Evolutionary conservation across 1,140 invertebrate genomes (phyloP), one percentile per base, ranked within the genome.

Genomic region (Kradibia gibbosae): DNA sequence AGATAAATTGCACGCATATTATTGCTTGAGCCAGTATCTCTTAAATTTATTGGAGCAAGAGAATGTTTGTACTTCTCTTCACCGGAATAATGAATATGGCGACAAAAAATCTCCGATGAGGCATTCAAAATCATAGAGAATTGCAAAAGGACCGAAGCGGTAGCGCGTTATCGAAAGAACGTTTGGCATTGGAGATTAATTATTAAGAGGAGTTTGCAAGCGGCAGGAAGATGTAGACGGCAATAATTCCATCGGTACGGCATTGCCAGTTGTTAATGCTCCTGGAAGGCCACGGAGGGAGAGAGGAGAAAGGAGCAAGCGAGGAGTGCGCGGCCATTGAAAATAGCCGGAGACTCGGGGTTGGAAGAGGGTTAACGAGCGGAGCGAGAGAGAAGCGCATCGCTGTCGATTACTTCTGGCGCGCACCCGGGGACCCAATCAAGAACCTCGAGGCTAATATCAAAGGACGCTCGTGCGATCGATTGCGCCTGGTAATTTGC

Each of bases 351-450:
- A 1, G 34, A 13, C 2, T 17, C 1, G n/a, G 60, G 62, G 28
- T 70, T 57, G 77, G 42, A 45, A 60, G 60, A 60, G 78, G 78
- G 67, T 28, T 57, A 80, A 73, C 28, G 55, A 62, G 70, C 50
- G 45, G 36, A n/a, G 17, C 36, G 48, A 36, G 10, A 36, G 28
- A 39, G n/a, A 10, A 28, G n/a, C 8, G 55, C 34, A 78, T 78
- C 65, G 50, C n/a, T n/a, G n/a, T n/a, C n/a, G n/a, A n/a, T n/a
- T n/a, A n/a, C n/a, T n/a, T n/a, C n/a, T n/a, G n/a, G n/a, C n/a
- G n/a, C n/a, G n/a, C n/a, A n/a, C n/a, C n/a, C n/a, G n/a, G n/a
- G n/a, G n/a, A n/a, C n/a, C n/a, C n/a, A n/a, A n/a, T n/a, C n/a
- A n/a, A n/a, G n/a, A n/a, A n/a, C n/a, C n/a, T n/a, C n/a, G n/a